A percentile compares a stretch with the other conserved stretches of the same genome.
These are phyloP conservation scores for Caenorhabditis sp. DNA, from an alignment of 2,888 invertebrate genomes.

Conservation along the genomic window DNA sequence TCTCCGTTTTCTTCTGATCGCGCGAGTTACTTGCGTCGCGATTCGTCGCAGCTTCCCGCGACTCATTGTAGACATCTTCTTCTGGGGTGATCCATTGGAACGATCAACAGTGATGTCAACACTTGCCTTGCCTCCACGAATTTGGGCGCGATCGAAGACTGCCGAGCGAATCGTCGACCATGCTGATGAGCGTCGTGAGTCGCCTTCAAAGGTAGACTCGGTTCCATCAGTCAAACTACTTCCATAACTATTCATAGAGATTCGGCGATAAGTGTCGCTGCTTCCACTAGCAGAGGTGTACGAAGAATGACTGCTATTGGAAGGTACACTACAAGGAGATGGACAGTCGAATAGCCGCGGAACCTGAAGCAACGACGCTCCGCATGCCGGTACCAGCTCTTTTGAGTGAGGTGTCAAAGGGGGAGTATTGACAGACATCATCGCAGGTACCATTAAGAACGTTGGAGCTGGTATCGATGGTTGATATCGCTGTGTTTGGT, in stretches of 20 bases:
- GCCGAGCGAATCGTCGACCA: conserved; percentile 60
- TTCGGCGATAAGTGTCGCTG: conserved; percentile 48
- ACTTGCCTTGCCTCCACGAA: conserved; percentile 35
- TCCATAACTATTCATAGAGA: conserved; percentile 61
- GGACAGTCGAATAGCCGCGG: conserved; percentile 58
- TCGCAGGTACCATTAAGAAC: conserved; percentile 59
- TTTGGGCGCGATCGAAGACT: conserved; percentile 47
- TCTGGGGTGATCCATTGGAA: conserved; percentile 24
- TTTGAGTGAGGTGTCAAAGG: conserved; percentile 48
- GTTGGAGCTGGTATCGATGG: conserved; percentile 56
- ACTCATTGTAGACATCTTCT: conserved; percentile 56
- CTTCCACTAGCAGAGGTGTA: conserved; percentile 56
- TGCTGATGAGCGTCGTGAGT: conserved; percentile 56
- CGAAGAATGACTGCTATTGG: conserved; percentile 58
- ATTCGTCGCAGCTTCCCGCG: conserved; percentile 57
- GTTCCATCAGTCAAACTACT: conserved; percentile 58
- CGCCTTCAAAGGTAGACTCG: conserved; percentile 55
- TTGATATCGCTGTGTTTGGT: conserved; percentile 13
- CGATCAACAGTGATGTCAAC: conserved; percentile 47
- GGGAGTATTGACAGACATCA: conserved; percentile 58
- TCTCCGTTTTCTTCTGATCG: conserved; percentile 57
- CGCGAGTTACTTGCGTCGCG: conserved; percentile 61
- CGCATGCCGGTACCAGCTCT: conserved; percentile 17
- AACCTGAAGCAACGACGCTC: conserved; percentile 15
- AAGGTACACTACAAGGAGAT: conserved; percentile 55